Evolutionary conservation across 2,113 vertebrate genomes (phyloP).

Genomic region (Rhinopomastus cyanomelas): DNA sequence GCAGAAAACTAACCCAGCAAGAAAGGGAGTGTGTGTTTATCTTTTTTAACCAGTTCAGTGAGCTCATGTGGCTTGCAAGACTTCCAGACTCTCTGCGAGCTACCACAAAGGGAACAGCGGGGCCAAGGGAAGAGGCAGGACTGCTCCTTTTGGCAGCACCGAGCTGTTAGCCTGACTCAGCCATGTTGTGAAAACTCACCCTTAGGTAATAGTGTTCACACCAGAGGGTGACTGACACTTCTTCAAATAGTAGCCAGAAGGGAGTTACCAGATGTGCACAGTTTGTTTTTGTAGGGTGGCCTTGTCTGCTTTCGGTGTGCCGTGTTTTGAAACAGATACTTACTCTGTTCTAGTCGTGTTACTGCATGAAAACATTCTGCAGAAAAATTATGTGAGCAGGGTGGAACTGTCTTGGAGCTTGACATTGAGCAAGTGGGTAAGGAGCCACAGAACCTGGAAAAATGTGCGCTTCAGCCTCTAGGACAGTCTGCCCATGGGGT

Average conservation of each 20-base stretch:
- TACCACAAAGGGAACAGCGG: background rate
- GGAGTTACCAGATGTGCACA: background rate
- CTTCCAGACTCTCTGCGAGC: background rate
- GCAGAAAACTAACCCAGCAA: background rate
- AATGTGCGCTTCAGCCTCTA: background rate
- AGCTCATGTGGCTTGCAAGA: background rate
- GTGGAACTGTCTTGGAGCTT: background rate
- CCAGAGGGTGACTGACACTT: conserved; percentile 6
- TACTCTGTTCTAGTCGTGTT: background rate
- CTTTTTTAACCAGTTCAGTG: background rate
- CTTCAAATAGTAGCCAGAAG: conserved; percentile 52
- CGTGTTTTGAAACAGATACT: conserved; percentile 43
- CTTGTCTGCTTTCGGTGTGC: background rate
- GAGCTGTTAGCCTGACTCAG: conserved; percentile 19
- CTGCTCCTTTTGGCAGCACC: background rate
- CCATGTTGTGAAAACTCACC: conserved; percentile 35
- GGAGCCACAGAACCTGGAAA: background rate
- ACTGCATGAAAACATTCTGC: conserved; percentile 15
- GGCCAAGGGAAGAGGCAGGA: background rate
- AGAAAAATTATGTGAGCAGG: background rate
- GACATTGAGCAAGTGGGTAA: background rate
- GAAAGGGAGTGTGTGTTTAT: background rate
- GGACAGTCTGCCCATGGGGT: background rate
- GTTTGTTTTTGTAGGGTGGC: conserved; percentile 42
- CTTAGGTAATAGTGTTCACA: conserved; percentile 36